Conservation (phyloP, 2,797 vertebrate genomes). For the Pelobates cultripes region DNA sequence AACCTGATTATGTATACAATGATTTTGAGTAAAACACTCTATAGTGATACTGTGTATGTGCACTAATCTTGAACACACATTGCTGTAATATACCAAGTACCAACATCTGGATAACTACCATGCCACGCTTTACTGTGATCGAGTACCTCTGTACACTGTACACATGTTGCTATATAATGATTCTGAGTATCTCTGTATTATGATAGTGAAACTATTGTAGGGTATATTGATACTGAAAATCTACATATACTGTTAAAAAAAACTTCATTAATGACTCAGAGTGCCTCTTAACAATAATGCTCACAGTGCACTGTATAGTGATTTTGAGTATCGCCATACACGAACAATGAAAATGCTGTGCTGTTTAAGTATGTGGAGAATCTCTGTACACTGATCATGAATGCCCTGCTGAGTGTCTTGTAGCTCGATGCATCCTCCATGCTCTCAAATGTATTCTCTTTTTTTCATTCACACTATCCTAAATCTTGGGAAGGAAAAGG, state of each 20-base stretch:
- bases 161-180: constrained; percentile 23
- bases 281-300: background rate
- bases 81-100: background rate
- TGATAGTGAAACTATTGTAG: background rate
- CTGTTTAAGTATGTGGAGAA: background rate
- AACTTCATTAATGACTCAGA: background rate
- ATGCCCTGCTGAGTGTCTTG: constrained; percentile 15
- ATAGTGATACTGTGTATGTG: background rate
- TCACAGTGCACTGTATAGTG: background rate
- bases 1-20: constrained; percentile 3
- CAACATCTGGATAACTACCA: background rate
- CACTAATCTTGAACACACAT: background rate
- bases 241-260: background rate
- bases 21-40: background rate
- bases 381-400: constrained; percentile 1
- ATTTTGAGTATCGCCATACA: background rate
- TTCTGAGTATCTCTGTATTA: constrained; percentile 28
- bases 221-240: background rate
- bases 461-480: background rate
- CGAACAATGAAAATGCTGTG: background rate
- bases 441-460: background rate
- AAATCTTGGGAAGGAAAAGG: background rate
- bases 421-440: background rate
- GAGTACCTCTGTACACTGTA: background rate
- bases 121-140: background rate